Evolutionary conservation across 2,797 vertebrate species (phyloP).

Genomic region (Dallia pectoralis): DNA sequence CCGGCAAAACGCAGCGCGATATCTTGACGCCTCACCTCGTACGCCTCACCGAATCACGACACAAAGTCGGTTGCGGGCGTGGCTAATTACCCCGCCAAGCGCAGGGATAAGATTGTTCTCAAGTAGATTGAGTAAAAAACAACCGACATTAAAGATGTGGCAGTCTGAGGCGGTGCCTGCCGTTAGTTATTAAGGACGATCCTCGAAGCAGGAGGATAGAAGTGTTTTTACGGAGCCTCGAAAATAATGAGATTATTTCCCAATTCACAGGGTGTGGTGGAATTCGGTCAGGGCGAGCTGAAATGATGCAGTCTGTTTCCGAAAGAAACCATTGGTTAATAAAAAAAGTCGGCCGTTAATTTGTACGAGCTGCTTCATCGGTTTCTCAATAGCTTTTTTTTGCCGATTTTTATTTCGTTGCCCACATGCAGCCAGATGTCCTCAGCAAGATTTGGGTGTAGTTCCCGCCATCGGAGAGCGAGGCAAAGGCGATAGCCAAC

Average conservation of each 20-base stretch:
- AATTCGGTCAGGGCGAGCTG: constrained; percentile 40
- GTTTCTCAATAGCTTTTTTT: constrained; percentile 55
- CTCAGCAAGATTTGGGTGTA: constrained; percentile 71
- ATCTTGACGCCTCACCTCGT: constrained; percentile 4
- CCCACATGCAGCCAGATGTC: constrained; percentile 62
- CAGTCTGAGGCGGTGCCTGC: constrained; percentile 28
- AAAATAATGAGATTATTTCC: constrained; percentile 51
- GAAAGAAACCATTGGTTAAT: constrained; percentile 65
- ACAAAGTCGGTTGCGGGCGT: neutral
- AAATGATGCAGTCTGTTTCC: constrained; percentile 58
- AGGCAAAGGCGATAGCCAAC: constrained; percentile 60
- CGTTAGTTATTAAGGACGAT: constrained; percentile 36
- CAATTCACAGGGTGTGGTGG: constrained; percentile 30
- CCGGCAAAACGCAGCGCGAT: neutral
- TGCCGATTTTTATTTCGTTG: constrained; percentile 60
- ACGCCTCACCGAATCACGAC: neutral
- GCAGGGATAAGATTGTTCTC: neutral
- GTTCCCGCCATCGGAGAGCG: constrained; percentile 55
- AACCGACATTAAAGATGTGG: neutral
- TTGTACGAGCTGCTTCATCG: constrained; percentile 64
- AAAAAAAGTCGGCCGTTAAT: constrained; percentile 68
- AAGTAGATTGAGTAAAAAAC: constrained; percentile 20
- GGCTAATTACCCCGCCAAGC: neutral
- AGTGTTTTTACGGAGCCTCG: constrained; percentile 30
- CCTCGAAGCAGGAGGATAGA: constrained; percentile 16